phyloP scores from a whole-genome alignment of 2,797 vertebrate genomes.

The Dromococcyx pavoninus region DNA sequence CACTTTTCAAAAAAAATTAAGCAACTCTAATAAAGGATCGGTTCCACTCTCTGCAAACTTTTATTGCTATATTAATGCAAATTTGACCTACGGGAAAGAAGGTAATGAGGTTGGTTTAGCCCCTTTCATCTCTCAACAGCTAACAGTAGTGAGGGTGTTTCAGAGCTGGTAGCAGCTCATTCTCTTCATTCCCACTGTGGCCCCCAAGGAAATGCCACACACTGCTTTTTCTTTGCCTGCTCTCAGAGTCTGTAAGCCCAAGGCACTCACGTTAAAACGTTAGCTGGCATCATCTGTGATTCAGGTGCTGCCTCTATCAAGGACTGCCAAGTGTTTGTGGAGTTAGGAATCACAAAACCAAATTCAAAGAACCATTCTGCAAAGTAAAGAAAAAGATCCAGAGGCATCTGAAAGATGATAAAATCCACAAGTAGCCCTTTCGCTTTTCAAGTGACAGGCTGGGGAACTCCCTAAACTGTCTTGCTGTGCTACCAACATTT shows the following conservation, averaged over 20 bases:
- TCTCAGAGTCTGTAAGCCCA: slow-evolving; percentile 1
- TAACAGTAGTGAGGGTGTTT: neutral
- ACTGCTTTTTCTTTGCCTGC: neutral
- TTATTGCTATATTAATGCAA: slow-evolving; percentile 39
- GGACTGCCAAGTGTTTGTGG: slow-evolving; percentile 99
- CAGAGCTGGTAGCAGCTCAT: neutral
- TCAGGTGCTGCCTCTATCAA: slow-evolving; percentile 99
- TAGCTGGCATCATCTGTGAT: slow-evolving; percentile 99
- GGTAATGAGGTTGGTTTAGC: slow-evolving; percentile 22
- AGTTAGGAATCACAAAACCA: slow-evolving; percentile 98
- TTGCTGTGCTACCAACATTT: neutral
- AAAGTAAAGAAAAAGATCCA: slow-evolving; percentile 57
- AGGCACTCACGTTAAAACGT: slow-evolving; percentile 93
- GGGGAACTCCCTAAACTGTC: slow-evolving; percentile 1
- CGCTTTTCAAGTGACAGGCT: slow-evolving; percentile 7
- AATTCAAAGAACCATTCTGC: slow-evolving; percentile 99
- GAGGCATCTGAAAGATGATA: neutral
- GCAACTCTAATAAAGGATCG: slow-evolving; percentile 4
- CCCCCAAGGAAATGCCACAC: slow-evolving; percentile 8
- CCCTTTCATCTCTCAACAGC: slow-evolving; percentile 22
- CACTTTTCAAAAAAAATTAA: slow-evolving; percentile 28
- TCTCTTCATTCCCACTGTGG: neutral
- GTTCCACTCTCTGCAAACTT: slow-evolving; percentile 32
- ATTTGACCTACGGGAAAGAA: slow-evolving; percentile 31
- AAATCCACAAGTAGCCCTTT: neutral